Evolutionary conservation across 1,140 invertebrate genomes (phyloP).

Genomic region (Spodoptera frugiperda): DNA sequence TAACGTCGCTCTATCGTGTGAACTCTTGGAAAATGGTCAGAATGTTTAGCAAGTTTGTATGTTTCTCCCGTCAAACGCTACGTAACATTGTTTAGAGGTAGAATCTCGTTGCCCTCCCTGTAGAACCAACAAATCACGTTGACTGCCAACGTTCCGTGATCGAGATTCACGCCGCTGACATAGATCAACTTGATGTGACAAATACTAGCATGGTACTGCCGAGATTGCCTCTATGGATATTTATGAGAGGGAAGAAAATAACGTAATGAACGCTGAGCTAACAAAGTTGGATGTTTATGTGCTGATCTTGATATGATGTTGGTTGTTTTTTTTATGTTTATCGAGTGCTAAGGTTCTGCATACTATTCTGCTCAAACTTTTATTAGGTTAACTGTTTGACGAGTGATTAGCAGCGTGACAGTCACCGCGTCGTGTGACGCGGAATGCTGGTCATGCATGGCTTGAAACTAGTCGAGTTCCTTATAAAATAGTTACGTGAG

Average conservation of each 20-base stretch:
- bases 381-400: too few relatives aligned
- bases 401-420: too few relatives aligned
- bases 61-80: conserved; percentile 23
- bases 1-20: conserved; percentile 24
- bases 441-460: too few relatives aligned
- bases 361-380: too few relatives aligned
- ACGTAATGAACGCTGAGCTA: not conserved
- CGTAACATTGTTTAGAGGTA: conserved; percentile 45
- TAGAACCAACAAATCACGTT: conserved; percentile 45
- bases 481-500: too few relatives aligned
- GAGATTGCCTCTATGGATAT: conserved; percentile 35
- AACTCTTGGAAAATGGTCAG: conserved; percentile 21
- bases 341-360: too few relatives aligned
- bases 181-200: conserved; percentile 48
- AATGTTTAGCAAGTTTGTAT: conserved; percentile 39
- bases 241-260: conserved; percentile 36
- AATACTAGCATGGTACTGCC: conserved; percentile 40
- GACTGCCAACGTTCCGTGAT: conserved; percentile 43
- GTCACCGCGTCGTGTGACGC: too few relatives aligned
- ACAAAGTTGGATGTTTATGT: conserved; percentile 3
- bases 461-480: too few relatives aligned
- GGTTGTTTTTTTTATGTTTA: too few relatives aligned
- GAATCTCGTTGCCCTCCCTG: conserved; percentile 35
- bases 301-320: too few relatives aligned
- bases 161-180: conserved; percentile 47